Evolutionary conservation across 2,888 invertebrate genomes (phyloP).

Genomic region (Linhomoeus sp.): DNA sequence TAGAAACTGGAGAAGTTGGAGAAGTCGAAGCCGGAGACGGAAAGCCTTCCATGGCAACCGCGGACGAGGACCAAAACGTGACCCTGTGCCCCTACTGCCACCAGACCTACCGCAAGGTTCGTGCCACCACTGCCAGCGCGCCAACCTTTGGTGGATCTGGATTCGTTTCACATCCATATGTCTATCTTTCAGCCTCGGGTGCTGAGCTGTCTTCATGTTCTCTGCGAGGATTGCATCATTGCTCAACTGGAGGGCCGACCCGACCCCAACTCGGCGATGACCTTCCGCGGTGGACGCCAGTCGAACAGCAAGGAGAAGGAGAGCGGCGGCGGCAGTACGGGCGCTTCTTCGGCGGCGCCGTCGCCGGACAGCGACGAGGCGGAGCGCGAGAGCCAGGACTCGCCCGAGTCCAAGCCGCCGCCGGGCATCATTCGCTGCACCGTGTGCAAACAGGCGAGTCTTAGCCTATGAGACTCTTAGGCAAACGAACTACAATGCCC

Average conservation of each 20-base stretch:
- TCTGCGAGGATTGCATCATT: conserved; percentile 66
- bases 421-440: conserved; percentile 27
- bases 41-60: not conserved
- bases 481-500: no score
- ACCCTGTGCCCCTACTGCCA: conserved; percentile 20
- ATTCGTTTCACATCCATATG: not conserved
- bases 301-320: not conserved
- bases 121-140: not conserved
- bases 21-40: no score
- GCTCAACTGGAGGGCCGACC: conserved; percentile 17
- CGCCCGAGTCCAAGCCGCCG: no score
- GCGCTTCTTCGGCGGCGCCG: no score
- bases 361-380: no score
- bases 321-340: no score
- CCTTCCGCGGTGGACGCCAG: not conserved
- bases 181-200: conserved; percentile 47
- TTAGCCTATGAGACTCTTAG: no score
- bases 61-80: not conserved
- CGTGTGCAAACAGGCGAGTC: conserved; percentile 52
- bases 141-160: not conserved
- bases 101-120: conserved; percentile 16
- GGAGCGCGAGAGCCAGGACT: no score
- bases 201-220: conserved; percentile 77
- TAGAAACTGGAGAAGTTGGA: no score
- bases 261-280: conserved; percentile 6